Base-by-base conservation (phyloP, 2,888 invertebrate genomes). In the Arenicola marina region DNA sequence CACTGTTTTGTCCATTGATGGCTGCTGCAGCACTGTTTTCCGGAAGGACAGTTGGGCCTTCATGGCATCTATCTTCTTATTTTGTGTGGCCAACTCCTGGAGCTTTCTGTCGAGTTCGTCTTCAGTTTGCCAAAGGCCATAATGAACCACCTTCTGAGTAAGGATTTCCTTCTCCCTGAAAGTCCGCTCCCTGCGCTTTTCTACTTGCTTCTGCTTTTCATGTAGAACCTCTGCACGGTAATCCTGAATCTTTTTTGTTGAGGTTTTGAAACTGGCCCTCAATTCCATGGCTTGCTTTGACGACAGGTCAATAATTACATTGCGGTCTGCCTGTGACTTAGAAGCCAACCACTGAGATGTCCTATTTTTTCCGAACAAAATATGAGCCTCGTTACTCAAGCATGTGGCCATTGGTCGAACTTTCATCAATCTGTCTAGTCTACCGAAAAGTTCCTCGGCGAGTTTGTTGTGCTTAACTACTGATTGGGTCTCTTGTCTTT, bases 381-480 rank as follows among this genome's bases (percentile, higher is more conserved):
- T 48, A 21, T 48, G 48, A 7, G 48, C 15, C 21, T 48, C 48
- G 24, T 48, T 48, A 7, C 15, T 48, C 7, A 48, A 21, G 21
- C 48, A 48, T 11, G 48, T 18, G 7, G 48, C 48, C 7, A 21
- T 21, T 18, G 48, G 48, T 21, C 48, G 15, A 11, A 48, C 7
- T 21, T 48, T 11, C 15, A 48, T 21, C 21, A 48, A 21, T 21
- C 24, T 11, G 21, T 48, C 48, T 7, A 48, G 15, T 7, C 38
- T 38, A 7, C 18, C 48, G 21, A 48, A 48, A 11, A 48, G 48
- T 21, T 48, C 48, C 21, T 48, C 48, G 7, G 48, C 15, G 7
- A 48, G 21, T 48, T 48, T 48, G 21, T 48, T 48, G 24, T 48
- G 48, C 48, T 48, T 48, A 11, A 48, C 24, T 18, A 48, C 48